A percentile compares a stretch with the other conserved stretches of the same genome.
These are phyloP conservation scores for Eleginops maclovinus DNA, from an alignment of 2,113 vertebrate species.

Conservation along the genomic window DNA sequence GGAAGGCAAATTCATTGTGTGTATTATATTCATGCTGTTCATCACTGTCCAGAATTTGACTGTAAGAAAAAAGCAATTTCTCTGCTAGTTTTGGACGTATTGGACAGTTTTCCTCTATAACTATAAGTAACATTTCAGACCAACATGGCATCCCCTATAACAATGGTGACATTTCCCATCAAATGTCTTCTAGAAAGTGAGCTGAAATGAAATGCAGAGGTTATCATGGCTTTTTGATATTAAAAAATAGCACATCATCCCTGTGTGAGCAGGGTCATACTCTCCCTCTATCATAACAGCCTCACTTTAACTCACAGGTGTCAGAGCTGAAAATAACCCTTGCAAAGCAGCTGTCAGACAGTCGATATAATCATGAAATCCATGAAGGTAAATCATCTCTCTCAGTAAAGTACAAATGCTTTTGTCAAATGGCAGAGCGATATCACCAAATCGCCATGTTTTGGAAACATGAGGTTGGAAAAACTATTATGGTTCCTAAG, in stretches of 20 bases:
- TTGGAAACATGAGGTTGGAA: neutral
- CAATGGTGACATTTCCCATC: constrained; percentile 28
- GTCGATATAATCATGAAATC: constrained; percentile 38
- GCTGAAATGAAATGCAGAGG: constrained; percentile 32
- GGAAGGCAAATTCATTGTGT: neutral
- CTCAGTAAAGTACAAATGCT: constrained; percentile 11
- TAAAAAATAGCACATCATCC: constrained; percentile 22
- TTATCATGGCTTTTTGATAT: constrained; percentile 31
- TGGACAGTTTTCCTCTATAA: constrained; percentile 16
- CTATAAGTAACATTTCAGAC: constrained; percentile 33
- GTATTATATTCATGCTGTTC: neutral
- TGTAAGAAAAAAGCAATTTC: neutral
- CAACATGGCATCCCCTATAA: constrained; percentile 43
- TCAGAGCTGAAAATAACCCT: constrained; percentile 71
- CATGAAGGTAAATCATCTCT: constrained; percentile 25
- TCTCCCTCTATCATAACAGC: constrained; percentile 37
- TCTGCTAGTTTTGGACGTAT: neutral
- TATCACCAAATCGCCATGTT: constrained; percentile 4
- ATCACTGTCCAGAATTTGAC: neutral
- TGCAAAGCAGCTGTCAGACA: constrained; percentile 57
- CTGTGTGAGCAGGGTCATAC: constrained; percentile 59
- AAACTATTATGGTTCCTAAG: neutral
- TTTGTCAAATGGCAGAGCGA: constrained; percentile 19
- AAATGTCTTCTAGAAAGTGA: constrained; percentile 27
- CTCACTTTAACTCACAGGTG: constrained; percentile 67